Evolutionary conservation across 2,113 vertebrate genomes (phyloP), one percentile per base, ranked within the genome.

Genomic region (Tychaedon coryphoeus): DNA sequence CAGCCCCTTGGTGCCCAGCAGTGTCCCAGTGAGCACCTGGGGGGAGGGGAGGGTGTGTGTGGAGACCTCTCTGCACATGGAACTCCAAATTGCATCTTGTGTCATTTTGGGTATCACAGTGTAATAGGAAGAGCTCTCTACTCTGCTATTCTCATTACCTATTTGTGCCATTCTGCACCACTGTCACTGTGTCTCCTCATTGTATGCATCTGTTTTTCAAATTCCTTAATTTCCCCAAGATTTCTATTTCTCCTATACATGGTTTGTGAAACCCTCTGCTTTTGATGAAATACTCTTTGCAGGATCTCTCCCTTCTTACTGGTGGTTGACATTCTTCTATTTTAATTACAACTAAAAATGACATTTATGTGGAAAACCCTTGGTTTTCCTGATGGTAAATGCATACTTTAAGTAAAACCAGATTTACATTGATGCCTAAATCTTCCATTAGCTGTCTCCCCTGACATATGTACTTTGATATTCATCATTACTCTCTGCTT

Each of bases 401-500:
- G 8, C 20, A 26, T 67, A 19, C 28, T 75, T 84, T 29, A 74
- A 88, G 88, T 74, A 86, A 95, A 84, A 84, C 10, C 65, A 91
- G 77, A 65, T 90, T 87, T 82, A 65, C 45, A 50, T 15, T 82
- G 62, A 81, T 87, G 65, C 28, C 73, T 65, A 67, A 64, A 69
- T 61, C 45, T 92, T 84, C 65, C 58, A 38, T 81, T 75, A 78
- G 77, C 73, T 75, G 36, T 78, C 45, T 82, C 43, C 43, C 6
- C 18, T 69, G 71, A 62, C 40, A 36, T 66, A 25, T 62, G 50
- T 58, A 40, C 25, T 74, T 36, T 51, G 60, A 36, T 79, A 47
- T 93, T 96, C 70, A 66, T 88, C 78, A 65, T 47, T 70, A 25
- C 7, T 17, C 20, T 88, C 79, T 71, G 57, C 40, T 91, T 90